phyloP scores from a whole-genome alignment of 2,797 vertebrate genomes.

The Neosilurus mollespiculum region DNA sequence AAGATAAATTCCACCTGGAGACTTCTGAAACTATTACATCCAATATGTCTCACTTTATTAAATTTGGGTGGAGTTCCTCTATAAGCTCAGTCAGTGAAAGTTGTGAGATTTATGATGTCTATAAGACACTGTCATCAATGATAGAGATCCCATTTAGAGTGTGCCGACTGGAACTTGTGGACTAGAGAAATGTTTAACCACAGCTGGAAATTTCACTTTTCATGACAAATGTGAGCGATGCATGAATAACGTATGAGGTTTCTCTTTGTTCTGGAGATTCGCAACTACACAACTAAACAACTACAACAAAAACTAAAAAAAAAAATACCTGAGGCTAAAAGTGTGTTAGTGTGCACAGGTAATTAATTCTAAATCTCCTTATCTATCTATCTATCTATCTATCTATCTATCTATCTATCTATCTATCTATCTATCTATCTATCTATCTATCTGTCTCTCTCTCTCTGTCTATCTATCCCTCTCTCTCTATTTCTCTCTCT shows the following conservation, averaged over 20 bases:
- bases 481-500: no score
- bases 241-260: neutral
- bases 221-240: conserved; percentile 27
- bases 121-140: conserved; percentile 21
- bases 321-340: neutral
- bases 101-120: conserved; percentile 23
- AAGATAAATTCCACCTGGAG: conserved; percentile 26
- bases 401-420: no score
- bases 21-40: neutral
- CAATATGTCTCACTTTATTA: conserved; percentile 30
- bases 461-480: no score
- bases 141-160: conserved; percentile 25
- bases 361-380: no score
- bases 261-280: neutral
- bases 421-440: no score
- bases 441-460: no score
- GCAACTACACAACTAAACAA: neutral
- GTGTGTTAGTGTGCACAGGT: neutral
- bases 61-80: conserved; percentile 26
- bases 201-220: neutral
- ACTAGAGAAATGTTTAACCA: neutral
- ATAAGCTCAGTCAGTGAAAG: conserved; percentile 1
- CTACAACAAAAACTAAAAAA: no score
- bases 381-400: no score
- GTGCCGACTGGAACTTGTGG: conserved; percentile 4